These are phyloP conservation scores for Anneissia japonica DNA, from an alignment of 35 echinoderm and acorn worm species.

Conservation along the genomic window DNA sequence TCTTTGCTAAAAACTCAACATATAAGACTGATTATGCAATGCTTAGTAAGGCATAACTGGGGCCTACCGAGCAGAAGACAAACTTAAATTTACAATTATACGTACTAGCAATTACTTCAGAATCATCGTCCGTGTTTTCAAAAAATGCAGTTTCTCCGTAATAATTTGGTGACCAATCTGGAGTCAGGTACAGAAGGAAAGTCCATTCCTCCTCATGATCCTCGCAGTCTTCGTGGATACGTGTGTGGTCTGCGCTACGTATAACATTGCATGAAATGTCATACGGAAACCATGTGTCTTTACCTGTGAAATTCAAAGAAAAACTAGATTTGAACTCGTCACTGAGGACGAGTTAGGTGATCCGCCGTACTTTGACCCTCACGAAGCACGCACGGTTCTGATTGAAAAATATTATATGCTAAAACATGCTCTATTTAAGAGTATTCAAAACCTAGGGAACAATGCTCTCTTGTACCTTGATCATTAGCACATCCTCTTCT, in stretches of 20 bases:
- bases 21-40: too few species aligned
- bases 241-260: constrained; percentile 63
- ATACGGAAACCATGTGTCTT: constrained; percentile 72
- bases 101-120: constrained; percentile 72
- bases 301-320: constrained; percentile 27
- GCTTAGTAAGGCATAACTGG: too few species aligned
- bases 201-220: constrained; percentile 79
- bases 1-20: too few species aligned
- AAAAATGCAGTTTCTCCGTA: constrained; percentile 79
- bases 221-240: constrained; percentile 81
- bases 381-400: too few species aligned
- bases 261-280: constrained; percentile 82
- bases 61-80: constrained; percentile 30
- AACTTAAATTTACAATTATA: background rate
- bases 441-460: too few species aligned
- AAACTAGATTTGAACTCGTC: too few species aligned
- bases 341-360: too few species aligned
- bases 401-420: too few species aligned
- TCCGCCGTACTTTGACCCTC: too few species aligned
- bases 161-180: constrained; percentile 49
- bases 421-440: too few species aligned
- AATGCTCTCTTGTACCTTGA: too few species aligned
- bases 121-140: constrained; percentile 31
- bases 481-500: too few species aligned
- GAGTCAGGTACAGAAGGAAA: constrained; percentile 73